Evolutionary conservation across 2,797 vertebrate species (phyloP).

Genomic region (Gallinago nigripennis): DNA sequence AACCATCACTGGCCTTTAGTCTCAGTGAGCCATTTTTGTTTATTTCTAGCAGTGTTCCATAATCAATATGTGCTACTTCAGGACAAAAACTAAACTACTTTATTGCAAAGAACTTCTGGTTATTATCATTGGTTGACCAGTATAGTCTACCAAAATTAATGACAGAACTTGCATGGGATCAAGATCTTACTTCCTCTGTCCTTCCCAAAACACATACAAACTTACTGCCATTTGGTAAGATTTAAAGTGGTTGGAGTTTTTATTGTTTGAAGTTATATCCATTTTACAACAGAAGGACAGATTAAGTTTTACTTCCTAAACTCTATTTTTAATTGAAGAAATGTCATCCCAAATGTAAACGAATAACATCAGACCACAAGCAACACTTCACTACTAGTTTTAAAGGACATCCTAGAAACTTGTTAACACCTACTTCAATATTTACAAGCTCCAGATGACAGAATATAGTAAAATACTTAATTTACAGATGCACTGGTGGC

Average conservation of each 20-base stretch:
- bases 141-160: background rate
- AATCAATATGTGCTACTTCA: background rate
- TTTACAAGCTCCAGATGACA: background rate
- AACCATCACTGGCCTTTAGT: background rate
- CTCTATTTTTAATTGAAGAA: background rate
- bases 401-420: background rate
- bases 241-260: background rate
- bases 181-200: background rate
- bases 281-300: background rate
- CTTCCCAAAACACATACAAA: background rate
- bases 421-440: background rate
- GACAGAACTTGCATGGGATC: background rate
- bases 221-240: background rate
- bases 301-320: background rate
- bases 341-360: background rate
- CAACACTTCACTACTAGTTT: background rate
- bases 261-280: background rate
- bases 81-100: background rate
- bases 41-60: background rate
- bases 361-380: background rate
- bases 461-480: background rate
- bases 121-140: background rate
- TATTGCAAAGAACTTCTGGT: background rate
- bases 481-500: background rate
- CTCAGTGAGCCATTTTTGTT: background rate